Percentiles rank a stretch among this genome's conserved stretches.
These are phyloP conservation scores for Lordiphosa andalusiaca DNA, from an alignment of 2,888 invertebrate genomes.

Conservation along the genomic window DNA sequence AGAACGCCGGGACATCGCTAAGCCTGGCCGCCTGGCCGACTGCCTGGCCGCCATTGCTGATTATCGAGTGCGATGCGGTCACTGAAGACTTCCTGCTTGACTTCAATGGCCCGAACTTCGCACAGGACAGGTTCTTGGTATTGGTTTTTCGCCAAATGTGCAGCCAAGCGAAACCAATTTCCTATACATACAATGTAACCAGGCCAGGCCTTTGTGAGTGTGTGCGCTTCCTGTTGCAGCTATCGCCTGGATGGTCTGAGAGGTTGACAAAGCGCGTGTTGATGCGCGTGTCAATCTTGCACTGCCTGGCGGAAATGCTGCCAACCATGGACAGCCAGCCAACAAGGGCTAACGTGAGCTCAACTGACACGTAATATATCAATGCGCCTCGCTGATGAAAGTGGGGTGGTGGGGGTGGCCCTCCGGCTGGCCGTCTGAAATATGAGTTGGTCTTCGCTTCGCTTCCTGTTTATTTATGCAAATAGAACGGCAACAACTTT, in stretches of 20 bases:
- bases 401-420: not conserved
- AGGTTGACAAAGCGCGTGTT: constrained; percentile 72
- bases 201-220: constrained; percentile 27
- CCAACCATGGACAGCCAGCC: constrained; percentile 44
- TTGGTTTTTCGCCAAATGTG: constrained; percentile 64
- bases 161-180: constrained; percentile 73
- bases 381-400: constrained; percentile 45
- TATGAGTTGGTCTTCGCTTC: constrained; percentile 41
- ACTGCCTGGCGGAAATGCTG: constrained; percentile 65
- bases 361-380: constrained; percentile 69
- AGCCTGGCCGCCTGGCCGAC: constrained; percentile 12
- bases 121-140: constrained; percentile 26
- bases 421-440: constrained; percentile 37
- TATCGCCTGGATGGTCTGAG: constrained; percentile 17
- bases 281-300: constrained; percentile 75
- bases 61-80: constrained; percentile 74
- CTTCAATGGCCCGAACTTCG: constrained; percentile 36
- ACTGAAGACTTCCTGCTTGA: constrained; percentile 70
- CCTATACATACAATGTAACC: constrained; percentile 62
- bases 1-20: constrained; percentile 39
- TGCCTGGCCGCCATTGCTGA: constrained; percentile 48
- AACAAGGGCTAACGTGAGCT: constrained; percentile 33
- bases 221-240: constrained; percentile 61
- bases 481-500: constrained; percentile 28
- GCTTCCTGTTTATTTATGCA: constrained; percentile 48